Evolutionary conservation across 2,888 invertebrate genomes (phyloP), one percentile per base, ranked within the genome.

Genomic region (Pandemis corylana): DNA sequence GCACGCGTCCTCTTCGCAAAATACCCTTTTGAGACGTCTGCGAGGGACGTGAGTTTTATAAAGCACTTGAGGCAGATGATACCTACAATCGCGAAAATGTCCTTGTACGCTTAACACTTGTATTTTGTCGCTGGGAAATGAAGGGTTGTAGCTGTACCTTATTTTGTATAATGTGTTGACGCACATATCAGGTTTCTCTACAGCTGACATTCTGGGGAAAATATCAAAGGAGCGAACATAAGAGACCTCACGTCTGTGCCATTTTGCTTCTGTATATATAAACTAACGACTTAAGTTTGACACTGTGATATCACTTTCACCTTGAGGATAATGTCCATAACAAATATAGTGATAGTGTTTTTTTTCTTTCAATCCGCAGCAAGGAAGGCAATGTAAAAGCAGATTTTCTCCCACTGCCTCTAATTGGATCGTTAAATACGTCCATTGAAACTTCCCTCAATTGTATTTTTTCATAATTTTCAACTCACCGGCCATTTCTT

Each of bases 1-100:
- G 87, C 85, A 85, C 86, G 85, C 87, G 87, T 89, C 90, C 89
- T 90, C 82, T 87, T 79, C 80, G 85, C 86, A 87, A 86, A 91
- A 89, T 88, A 87, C 88, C 89, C 90, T 89, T 90, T 92, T 87
- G 90, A 90, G 91, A 90, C 86, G 88, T 89, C 87, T 90, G 85
- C 81, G 83, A 83, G 87, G 83, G 87, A 84, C 77, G 83, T 75
- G 77, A 77, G 73, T 82, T 80, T 79, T 73, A 79, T 80, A 78
- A 85, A 85, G 83, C 82, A 81, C 81, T 79, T 78, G 78, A 80
- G 79, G 82, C 83, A 82, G 81, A 82, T 81, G 84, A 78, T 79
- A 82, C 84, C 82, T 80, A 80, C 76, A 71, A 74, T 74, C 49
- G 65, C 64, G 56, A 46, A 20, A 59, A 69, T 61, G 20, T 69